Conservation (phyloP, 1,140 invertebrate species). For the Ceratosolen solmsi region DNA sequence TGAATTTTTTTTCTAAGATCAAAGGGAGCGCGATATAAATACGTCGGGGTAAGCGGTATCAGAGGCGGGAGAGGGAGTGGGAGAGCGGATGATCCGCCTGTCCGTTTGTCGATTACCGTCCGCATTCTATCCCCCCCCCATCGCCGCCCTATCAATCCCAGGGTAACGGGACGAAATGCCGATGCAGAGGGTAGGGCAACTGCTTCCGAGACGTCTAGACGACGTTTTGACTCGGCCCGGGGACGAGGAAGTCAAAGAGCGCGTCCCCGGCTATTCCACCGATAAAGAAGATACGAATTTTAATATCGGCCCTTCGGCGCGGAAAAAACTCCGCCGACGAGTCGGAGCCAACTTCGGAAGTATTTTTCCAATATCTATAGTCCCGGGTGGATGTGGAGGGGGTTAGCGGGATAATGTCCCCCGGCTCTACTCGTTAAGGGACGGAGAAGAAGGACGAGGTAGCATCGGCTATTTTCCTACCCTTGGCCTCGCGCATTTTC, state of each 20-base stretch:
- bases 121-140: background rate
- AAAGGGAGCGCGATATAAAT: conserved; percentile 56
- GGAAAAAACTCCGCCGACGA: conserved; percentile 12
- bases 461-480: no score
- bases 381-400: conserved; percentile 27
- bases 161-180: background rate
- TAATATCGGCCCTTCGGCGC: conserved; percentile 55
- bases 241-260: conserved; percentile 26
- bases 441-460: no score
- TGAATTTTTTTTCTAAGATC: conserved; percentile 71
- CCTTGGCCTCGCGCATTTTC: conserved; percentile 14
- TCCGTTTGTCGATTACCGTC: background rate
- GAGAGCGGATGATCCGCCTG: background rate
- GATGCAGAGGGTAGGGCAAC: background rate
- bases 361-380: conserved; percentile 46
- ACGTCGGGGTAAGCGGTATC: no score
- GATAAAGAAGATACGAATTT: conserved; percentile 53
- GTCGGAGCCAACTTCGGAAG: background rate
- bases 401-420: no score
- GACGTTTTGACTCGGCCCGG: background rate
- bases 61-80: background rate
- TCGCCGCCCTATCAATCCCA: background rate
- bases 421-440: no score
- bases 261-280: background rate
- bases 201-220: conserved; percentile 19